These are phyloP conservation scores for Latrodectus geometricus DNA, from an alignment of 1,140 invertebrate species.

Conservation along the genomic window DNA sequence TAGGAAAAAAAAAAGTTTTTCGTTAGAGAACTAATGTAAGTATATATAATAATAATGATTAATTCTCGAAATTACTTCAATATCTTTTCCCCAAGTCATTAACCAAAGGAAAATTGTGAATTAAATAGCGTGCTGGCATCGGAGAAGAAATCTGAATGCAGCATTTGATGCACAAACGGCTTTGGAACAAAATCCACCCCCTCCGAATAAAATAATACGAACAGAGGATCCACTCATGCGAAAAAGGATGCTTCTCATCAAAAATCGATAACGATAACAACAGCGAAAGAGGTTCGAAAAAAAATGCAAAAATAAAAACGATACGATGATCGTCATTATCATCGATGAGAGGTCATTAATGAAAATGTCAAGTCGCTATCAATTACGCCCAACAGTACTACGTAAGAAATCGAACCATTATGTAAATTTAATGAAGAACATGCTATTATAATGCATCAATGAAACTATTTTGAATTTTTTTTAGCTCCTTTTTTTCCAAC, in stretches of 20 bases:
- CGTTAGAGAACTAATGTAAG: too few species aligned
- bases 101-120: background rate
- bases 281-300: conserved; percentile 17
- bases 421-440: conserved; percentile 37
- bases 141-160: background rate
- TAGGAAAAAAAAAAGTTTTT: too few species aligned
- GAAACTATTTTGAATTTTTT: too few species aligned
- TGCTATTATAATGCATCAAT: conserved; percentile 3
- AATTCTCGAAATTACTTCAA: too few species aligned
- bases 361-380: conserved; percentile 52
- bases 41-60: too few species aligned
- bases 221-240: conserved; percentile 8
- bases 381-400: conserved; percentile 38
- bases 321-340: conserved; percentile 44
- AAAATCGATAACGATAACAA: conserved; percentile 32
- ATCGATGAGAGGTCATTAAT: conserved; percentile 51
- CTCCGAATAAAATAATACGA: conserved; percentile 41
- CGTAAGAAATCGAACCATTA: conserved; percentile 48
- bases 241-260: conserved; percentile 21
- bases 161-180: background rate
- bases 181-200: conserved; percentile 5
- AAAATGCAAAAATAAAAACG: background rate
- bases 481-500: too few species aligned
- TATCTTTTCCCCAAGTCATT: background rate
- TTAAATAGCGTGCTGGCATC: background rate